Conservation (phyloP, 2,113 vertebrate species). For the Catharus minimus region DNA sequence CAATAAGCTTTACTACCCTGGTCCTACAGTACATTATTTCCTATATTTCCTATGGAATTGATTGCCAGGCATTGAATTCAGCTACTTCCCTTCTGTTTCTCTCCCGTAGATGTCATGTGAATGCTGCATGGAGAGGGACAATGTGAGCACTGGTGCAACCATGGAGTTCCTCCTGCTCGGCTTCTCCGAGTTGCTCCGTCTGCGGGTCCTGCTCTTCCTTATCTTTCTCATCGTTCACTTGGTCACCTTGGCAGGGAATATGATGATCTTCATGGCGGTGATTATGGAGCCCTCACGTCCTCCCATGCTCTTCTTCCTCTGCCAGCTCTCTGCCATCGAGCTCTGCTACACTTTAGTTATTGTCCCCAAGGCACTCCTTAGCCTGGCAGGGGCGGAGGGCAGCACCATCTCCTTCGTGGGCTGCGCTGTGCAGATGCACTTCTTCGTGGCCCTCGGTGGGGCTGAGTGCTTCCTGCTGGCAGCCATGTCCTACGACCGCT, state of each 20-base stretch:
- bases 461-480: slow-evolving; percentile 44
- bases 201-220: slow-evolving; percentile 59
- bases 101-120: slow-evolving; percentile 31
- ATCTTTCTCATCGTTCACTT: slow-evolving; percentile 57
- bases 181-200: slow-evolving; percentile 57
- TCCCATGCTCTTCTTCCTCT: slow-evolving; percentile 74
- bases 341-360: slow-evolving; percentile 69
- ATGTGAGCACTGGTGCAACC: not conserved
- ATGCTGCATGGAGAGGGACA: not conserved
- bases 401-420: slow-evolving; percentile 64
- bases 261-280: slow-evolving; percentile 55
- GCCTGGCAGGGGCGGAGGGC: not conserved
- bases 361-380: slow-evolving; percentile 55
- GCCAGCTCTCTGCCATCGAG: slow-evolving; percentile 67
- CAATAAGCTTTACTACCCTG: not conserved
- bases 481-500: not conserved
- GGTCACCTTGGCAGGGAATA: slow-evolving; percentile 51
- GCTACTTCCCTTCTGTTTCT: not conserved
- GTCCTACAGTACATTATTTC: not conserved
- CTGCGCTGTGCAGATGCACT: slow-evolving; percentile 69
- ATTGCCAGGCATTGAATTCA: not conserved
- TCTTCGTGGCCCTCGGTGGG: slow-evolving; percentile 51
- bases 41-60: not conserved
- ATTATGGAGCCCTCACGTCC: slow-evolving; percentile 17
- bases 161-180: slow-evolving; percentile 66